Evolutionary conservation across 2,113 vertebrate species (phyloP), one percentile per base, ranked within the genome.

Genomic region (Ellobius talpinus): DNA sequence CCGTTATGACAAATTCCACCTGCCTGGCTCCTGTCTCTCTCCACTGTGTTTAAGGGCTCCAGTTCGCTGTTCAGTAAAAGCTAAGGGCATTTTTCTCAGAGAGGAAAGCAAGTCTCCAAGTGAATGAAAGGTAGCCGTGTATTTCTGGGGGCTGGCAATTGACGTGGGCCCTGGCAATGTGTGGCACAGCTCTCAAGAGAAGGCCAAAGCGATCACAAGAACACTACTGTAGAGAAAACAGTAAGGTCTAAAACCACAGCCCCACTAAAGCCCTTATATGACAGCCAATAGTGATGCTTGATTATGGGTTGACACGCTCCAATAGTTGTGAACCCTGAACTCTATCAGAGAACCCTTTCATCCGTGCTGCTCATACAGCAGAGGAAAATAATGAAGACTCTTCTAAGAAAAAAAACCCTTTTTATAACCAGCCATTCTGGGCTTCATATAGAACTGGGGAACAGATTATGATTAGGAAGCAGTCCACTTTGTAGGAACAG

Each of bases 341-440:
- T 94, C 89, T 89, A 86, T 73, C 91, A 85, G 61, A 61, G n/a
- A 92, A 91, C 45, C 90, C 65, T 78, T 89, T 97, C 89, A 96
- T 94, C 95, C 50, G 6, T 50, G 79, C 61, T 95, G 31, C 61
- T 94, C 24, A 87, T 26, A 96, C 17, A 79, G 29, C 86, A 97
- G 88, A 97, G 87, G 90, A 87, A 81, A 97, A 96, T 39, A 92
- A 85, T 0, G 88, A 33, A 50, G 13, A 68, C 3, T 73, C 70
- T 94, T 86, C 66, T 72, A 72, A 78, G 26, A 50, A 68, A 12
- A 12, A 39, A 72, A 52, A 50, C 66, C 74, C 50, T 24, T 52
- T 76, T 89, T 61, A 61, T 63, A 93, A 13, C 17, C 58, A 58
- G 7, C 92, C 90, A 96, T 92, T 17, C 14, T 78, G 68, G 7